Conservation (phyloP, 2,113 vertebrate species). For the Tiliqua scincoides region DNA sequence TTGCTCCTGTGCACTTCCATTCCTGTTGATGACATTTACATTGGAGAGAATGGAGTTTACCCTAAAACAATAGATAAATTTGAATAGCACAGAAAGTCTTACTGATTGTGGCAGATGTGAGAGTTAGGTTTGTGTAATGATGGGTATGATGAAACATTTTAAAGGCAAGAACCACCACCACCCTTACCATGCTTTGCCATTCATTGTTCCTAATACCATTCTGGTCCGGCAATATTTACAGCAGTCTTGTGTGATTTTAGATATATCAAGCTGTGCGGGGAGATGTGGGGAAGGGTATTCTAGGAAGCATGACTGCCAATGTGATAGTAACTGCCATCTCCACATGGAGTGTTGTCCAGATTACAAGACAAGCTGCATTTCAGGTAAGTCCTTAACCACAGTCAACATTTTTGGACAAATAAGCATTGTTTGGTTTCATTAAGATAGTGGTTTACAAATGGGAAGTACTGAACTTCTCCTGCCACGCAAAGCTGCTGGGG, state of each 20-base stretch:
- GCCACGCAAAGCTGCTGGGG: neutral
- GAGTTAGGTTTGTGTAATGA: fast-evolving
- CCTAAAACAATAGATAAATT: too few species aligned
- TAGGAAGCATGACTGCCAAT: constrained; percentile 88
- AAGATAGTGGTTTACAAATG: neutral
- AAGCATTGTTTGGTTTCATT: neutral
- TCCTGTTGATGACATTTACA: neutral
- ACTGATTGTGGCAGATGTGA: neutral
- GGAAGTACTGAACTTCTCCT: neutral
- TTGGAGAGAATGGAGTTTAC: neutral
- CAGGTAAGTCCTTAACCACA: constrained; percentile 76
- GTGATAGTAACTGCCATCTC: constrained; percentile 88
- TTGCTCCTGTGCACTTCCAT: neutral
- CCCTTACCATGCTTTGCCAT: neutral
- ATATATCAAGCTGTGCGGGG: constrained; percentile 86
- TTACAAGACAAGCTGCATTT: constrained; percentile 85
- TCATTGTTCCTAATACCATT: fast-evolving
- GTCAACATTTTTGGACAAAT: neutral
- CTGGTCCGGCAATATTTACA: constrained; percentile 63
- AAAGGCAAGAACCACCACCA: neutral
- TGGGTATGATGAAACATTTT: fast-evolving
- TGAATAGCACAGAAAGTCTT: fast-evolving
- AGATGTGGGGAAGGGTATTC: constrained; percentile 89
- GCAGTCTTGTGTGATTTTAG: constrained; percentile 77
- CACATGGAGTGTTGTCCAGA: constrained; percentile 93